Conservation (phyloP, 2,797 vertebrate genomes). For the Rhynchotus rufescens region DNA sequence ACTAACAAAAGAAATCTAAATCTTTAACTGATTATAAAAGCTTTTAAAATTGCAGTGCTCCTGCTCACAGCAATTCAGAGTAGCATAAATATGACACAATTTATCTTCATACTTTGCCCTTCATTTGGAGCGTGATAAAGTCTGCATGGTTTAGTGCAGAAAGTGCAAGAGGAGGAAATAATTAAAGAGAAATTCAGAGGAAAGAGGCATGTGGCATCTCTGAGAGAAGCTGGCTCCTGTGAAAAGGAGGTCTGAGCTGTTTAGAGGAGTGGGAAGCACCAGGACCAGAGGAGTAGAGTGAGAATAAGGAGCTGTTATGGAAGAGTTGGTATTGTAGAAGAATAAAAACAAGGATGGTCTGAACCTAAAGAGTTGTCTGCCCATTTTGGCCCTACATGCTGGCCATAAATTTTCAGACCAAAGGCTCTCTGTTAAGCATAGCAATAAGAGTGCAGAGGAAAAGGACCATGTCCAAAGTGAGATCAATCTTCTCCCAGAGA, state of each 20-base stretch:
- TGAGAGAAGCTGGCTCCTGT: neutral
- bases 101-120: neutral
- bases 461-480: neutral
- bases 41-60: neutral
- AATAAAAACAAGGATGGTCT: neutral
- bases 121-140: neutral
- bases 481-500: neutral
- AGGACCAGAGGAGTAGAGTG: neutral
- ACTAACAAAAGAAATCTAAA: neutral
- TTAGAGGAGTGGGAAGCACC: neutral
- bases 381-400: neutral
- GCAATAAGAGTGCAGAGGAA: neutral
- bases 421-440: neutral
- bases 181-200: neutral
- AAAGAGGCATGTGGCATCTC: neutral
- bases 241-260: neutral
- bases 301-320: neutral
- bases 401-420: too few species aligned
- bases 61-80: neutral
- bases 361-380: neutral
- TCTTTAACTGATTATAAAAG: neutral
- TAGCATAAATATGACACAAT: neutral
- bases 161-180: neutral
- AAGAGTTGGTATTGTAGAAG: neutral
- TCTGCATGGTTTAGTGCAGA: neutral